phyloP scores from a whole-genome alignment of 2,113 vertebrate species.

The Centropristis striata region DNA sequence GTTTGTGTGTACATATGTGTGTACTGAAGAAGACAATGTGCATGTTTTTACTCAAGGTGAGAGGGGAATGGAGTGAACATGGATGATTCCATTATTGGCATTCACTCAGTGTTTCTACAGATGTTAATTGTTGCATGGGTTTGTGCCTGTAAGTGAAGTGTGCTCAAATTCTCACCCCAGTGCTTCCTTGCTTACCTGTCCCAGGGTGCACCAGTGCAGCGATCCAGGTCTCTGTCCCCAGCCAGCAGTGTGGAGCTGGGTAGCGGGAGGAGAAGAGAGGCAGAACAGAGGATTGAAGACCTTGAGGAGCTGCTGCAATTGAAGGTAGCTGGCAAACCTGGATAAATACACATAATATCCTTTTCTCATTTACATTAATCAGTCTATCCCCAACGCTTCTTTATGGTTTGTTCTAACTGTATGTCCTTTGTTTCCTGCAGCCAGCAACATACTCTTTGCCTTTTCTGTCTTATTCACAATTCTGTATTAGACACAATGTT shows the following conservation, averaged over 20 bases:
- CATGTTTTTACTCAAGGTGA: constrained; percentile 75
- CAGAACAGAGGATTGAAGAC: constrained; percentile 88
- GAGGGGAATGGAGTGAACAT: constrained; percentile 62
- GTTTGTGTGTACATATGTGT: constrained; percentile 81
- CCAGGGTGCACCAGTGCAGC: constrained; percentile 92
- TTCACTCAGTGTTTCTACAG: constrained; percentile 88
- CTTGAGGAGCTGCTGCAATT: constrained; percentile 89
- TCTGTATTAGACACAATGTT: not conserved
- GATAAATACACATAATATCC: constrained; percentile 19
- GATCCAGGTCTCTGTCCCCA: constrained; percentile 95
- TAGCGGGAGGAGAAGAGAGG: constrained; percentile 82
- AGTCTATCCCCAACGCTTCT: constrained; percentile 1
- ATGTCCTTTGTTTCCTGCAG: constrained; percentile 18
- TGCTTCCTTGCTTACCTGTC: constrained; percentile 88
- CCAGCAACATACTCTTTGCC: not conserved
- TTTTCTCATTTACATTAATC: constrained; percentile 4
- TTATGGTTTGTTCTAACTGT: not conserved
- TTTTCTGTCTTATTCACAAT: not conserved
- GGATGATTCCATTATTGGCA: constrained; percentile 95
- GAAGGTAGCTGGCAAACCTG: constrained; percentile 86
- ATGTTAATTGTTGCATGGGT: constrained; percentile 94
- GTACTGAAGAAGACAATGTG: constrained; percentile 57
- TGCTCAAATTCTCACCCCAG: constrained; percentile 86
- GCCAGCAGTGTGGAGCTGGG: constrained; percentile 84
- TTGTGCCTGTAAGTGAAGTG: constrained; percentile 88